phyloP scores from a whole-genome alignment of 2,113 vertebrate genomes.

The Phainopepla nitens region DNA sequence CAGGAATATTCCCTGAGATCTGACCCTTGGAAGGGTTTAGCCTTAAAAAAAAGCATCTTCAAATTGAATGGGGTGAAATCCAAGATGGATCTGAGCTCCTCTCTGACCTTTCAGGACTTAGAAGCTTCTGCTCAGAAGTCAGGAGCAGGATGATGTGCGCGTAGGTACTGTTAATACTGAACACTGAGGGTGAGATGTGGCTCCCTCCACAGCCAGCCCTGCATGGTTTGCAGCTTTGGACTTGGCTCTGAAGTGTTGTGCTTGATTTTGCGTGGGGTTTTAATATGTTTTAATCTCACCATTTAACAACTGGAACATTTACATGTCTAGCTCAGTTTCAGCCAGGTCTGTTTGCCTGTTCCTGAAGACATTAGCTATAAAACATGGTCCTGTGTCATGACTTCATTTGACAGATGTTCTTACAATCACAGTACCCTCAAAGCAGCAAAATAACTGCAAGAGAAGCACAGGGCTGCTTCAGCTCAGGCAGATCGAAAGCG shows the following conservation, averaged over 20 bases:
- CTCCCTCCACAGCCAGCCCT: not conserved
- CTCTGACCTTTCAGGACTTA: not conserved
- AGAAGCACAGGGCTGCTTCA: not conserved
- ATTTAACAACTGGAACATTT: not conserved
- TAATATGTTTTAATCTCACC: not conserved
- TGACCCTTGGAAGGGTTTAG: not conserved
- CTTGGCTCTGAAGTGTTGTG: not conserved
- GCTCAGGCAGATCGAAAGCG: not conserved
- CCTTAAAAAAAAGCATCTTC: not conserved
- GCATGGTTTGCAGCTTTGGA: not conserved
- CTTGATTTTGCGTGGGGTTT: not conserved
- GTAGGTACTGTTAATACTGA: not conserved
- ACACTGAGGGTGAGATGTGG: not conserved
- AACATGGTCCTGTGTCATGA: not conserved
- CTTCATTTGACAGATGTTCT: not conserved
- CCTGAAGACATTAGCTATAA: not conserved
- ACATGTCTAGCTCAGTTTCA: not conserved
- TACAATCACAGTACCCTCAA: not conserved
- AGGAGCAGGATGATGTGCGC: not conserved
- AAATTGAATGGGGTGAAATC: not conserved
- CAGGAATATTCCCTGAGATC: not conserved
- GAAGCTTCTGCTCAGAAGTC: not conserved
- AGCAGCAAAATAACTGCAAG: not conserved
- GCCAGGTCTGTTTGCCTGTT: not conserved
- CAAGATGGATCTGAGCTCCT: not conserved